Evolutionary conservation across 2,113 vertebrate species (phyloP).

Genomic region (Erythrolamprus reginae): DNA sequence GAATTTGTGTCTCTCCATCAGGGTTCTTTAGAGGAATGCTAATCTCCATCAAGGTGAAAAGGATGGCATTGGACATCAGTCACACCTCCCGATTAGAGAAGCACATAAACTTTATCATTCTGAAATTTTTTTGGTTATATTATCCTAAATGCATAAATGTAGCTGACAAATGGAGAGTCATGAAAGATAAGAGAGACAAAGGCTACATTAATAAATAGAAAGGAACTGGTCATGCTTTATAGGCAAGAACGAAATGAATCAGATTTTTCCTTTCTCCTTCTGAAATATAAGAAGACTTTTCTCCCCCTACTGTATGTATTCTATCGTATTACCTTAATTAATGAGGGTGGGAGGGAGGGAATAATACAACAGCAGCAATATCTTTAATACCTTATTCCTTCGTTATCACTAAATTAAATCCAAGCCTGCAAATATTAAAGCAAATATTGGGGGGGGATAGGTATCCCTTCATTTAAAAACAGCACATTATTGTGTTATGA

Average conservation of each 20-base stretch:
- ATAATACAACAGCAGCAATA: background rate
- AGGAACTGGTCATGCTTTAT: background rate
- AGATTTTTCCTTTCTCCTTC: background rate
- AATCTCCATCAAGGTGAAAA: constrained; percentile 12
- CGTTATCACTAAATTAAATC: background rate
- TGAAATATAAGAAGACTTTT: background rate
- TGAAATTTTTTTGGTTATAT: constrained; percentile 4
- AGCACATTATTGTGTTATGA: background rate
- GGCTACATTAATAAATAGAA: background rate
- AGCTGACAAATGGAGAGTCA: background rate
- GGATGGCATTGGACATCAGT: constrained; percentile 8
- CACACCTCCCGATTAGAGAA: background rate
- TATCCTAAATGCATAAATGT: constrained; percentile 12
- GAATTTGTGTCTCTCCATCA: background rate
- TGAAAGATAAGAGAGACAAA: constrained; percentile 6
- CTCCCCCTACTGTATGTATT: background rate
- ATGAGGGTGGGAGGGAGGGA: background rate
- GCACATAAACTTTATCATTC: constrained; percentile 15
- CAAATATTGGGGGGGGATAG: background rate
- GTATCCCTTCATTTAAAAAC: background rate
- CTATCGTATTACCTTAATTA: background rate
- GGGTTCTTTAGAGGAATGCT: background rate
- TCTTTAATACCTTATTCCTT: background rate
- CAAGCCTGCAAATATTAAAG: background rate
- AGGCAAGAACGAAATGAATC: background rate